Evolutionary conservation across 1,140 invertebrate species (phyloP).

Genomic region (Helicoverpa armigera): DNA sequence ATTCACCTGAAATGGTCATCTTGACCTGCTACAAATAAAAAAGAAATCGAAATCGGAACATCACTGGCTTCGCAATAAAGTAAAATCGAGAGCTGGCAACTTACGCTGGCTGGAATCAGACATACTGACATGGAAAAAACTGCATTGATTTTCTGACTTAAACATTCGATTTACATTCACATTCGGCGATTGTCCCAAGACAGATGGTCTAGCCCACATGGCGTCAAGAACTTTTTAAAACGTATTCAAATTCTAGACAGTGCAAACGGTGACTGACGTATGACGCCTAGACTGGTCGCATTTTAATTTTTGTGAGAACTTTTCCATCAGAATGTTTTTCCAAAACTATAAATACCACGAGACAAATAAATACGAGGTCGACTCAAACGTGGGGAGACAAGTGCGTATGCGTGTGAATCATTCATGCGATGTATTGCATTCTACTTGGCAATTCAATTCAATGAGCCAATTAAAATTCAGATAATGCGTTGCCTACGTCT

Average conservation of each 20-base stretch:
- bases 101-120: slow-evolving; percentile 1
- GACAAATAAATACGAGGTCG: slow-evolving; percentile 16
- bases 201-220: slow-evolving; percentile 8
- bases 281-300: slow-evolving; percentile 7
- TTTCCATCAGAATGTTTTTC: slow-evolving; percentile 37
- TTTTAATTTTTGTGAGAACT: background rate
- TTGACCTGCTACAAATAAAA: slow-evolving; percentile 28
- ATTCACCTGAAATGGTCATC: slow-evolving; percentile 50
- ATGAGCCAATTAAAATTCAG: slow-evolving; percentile 82
- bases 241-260: slow-evolving; percentile 15
- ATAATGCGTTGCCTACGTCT: slow-evolving; percentile 73
- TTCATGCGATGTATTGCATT: slow-evolving; percentile 74
- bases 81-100: background rate
- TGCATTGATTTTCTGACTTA: no score
- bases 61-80: slow-evolving; percentile 17
- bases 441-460: slow-evolving; percentile 76
- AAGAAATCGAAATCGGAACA: slow-evolving; percentile 24
- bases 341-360: slow-evolving; percentile 45
- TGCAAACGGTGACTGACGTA: slow-evolving; percentile 3
- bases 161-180: background rate
- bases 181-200: background rate
- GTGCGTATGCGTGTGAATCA: slow-evolving; percentile 65
- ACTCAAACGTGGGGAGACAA: slow-evolving; percentile 53
- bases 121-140: background rate
- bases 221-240: slow-evolving; percentile 8